phyloP scores from a whole-genome alignment of 2,888 invertebrate genomes.

The Ceriagrion tenellum region DNA sequence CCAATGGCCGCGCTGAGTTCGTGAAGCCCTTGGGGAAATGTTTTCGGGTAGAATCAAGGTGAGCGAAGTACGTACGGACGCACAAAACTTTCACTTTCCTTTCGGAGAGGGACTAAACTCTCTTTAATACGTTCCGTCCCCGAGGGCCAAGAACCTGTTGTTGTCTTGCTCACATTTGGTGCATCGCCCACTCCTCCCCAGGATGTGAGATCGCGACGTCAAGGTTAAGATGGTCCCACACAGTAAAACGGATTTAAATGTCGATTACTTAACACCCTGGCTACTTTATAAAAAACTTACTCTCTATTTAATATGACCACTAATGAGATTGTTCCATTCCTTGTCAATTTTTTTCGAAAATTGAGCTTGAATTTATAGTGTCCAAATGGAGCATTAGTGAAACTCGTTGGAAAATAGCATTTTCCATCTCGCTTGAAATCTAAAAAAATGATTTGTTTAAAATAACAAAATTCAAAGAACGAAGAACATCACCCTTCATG shows the following conservation, averaged over 20 bases:
- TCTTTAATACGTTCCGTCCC: neutral
- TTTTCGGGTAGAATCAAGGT: neutral
- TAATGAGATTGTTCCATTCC: no score
- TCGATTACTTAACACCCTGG: no score
- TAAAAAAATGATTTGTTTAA: no score
- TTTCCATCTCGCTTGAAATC: no score
- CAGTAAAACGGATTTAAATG: neutral
- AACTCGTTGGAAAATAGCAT: no score
- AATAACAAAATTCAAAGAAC: no score
- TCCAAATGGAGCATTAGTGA: no score
- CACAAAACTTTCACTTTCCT: conserved; percentile 2
- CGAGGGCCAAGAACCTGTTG: neutral
- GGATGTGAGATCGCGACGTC: neutral
- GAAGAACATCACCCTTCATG: no score
- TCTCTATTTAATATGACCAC: no score
- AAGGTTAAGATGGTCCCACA: neutral
- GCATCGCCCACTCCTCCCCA: neutral
- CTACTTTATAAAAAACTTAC: no score
- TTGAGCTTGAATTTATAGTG: no score
- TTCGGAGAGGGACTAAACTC: neutral
- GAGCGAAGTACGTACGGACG: neutral
- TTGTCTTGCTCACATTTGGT: neutral
- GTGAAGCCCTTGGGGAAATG: neutral
- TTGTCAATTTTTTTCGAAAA: no score
- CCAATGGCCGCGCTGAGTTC: neutral